Evolutionary conservation across 2,888 invertebrate species (phyloP).

Genomic region (Pammene aurita): DNA sequence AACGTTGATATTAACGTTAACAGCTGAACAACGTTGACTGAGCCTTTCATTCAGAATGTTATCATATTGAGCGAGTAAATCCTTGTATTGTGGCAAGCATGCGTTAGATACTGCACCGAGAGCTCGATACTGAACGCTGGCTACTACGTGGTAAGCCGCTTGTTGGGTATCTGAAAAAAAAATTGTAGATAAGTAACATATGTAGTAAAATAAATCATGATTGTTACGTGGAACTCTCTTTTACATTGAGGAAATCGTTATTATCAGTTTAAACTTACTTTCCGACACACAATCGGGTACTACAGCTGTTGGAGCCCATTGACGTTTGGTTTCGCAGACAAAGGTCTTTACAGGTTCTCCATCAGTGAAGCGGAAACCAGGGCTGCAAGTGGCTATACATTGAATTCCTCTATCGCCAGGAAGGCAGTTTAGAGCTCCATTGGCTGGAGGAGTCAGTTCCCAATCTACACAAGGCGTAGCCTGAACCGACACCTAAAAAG

Average conservation of each 20-base stretch:
- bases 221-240: neutral
- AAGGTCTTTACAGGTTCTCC: slow-evolving; percentile 94
- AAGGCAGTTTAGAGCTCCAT: slow-evolving; percentile 94
- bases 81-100: slow-evolving; percentile 93
- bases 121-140: slow-evolving; percentile 93
- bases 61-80: slow-evolving; percentile 91
- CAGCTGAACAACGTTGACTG: slow-evolving; percentile 96
- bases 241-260: too few relatives aligned
- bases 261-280: slow-evolving; percentile 79
- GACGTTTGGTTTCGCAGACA: slow-evolving; percentile 90
- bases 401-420: slow-evolving; percentile 92
- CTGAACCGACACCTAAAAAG: slow-evolving; percentile 89
- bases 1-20: slow-evolving; percentile 97
- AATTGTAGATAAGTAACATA: too few relatives aligned
- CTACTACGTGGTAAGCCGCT: slow-evolving; percentile 96
- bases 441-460: slow-evolving; percentile 94
- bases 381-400: slow-evolving; percentile 94
- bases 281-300: slow-evolving; percentile 98
- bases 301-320: slow-evolving; percentile 94
- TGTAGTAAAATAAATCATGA: too few relatives aligned
- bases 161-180: slow-evolving; percentile 90
- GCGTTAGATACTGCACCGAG: slow-evolving; percentile 94
- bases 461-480: slow-evolving; percentile 97
- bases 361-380: slow-evolving; percentile 95
- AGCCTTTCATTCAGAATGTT: slow-evolving; percentile 90